These are phyloP conservation scores for Morpho helenor DNA, from an alignment of 2,888 invertebrate species.

Conservation along the genomic window DNA sequence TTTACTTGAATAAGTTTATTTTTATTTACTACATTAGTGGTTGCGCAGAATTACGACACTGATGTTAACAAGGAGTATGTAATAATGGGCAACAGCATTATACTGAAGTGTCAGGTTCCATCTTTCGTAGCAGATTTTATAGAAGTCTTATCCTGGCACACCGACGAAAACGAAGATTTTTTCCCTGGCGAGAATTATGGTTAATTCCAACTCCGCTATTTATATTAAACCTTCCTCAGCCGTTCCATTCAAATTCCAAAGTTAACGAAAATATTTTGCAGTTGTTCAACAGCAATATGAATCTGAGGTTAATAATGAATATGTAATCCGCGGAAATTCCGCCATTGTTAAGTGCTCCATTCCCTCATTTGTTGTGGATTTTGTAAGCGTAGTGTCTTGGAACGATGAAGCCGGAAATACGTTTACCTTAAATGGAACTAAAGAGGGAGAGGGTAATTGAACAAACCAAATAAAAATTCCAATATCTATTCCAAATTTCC, in stretches of 20 bases:
- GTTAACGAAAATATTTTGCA: constrained; percentile 53
- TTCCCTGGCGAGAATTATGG: constrained; percentile 82
- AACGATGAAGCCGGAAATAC: constrained; percentile 86
- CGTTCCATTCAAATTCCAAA: constrained; percentile 24
- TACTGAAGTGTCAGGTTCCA: constrained; percentile 90
- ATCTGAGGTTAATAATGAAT: constrained; percentile 95
- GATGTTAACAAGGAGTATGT: constrained; percentile 92
- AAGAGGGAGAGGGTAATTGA: constrained; percentile 57
- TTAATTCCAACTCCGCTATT: constrained; percentile 44
- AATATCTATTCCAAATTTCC: constrained; percentile 11
- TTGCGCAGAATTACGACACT: constrained; percentile 89
- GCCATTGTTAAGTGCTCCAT: constrained; percentile 93
- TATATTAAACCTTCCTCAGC: constrained; percentile 4
- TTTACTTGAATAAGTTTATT: background rate
- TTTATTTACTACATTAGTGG: constrained; percentile 73
- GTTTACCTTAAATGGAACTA: constrained; percentile 50
- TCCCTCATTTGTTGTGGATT: constrained; percentile 95
- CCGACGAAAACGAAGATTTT: constrained; percentile 86
- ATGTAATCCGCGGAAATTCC: constrained; percentile 93
- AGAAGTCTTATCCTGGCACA: constrained; percentile 89
- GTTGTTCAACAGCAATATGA: constrained; percentile 95
- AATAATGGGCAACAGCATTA: constrained; percentile 89
- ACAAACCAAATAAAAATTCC: constrained; percentile 2
- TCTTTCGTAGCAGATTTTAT: constrained; percentile 93
- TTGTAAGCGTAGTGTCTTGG: constrained; percentile 93